phyloP scores from a whole-genome alignment of 2,888 invertebrate species.

The Nephrotoma appendiculata region DNA sequence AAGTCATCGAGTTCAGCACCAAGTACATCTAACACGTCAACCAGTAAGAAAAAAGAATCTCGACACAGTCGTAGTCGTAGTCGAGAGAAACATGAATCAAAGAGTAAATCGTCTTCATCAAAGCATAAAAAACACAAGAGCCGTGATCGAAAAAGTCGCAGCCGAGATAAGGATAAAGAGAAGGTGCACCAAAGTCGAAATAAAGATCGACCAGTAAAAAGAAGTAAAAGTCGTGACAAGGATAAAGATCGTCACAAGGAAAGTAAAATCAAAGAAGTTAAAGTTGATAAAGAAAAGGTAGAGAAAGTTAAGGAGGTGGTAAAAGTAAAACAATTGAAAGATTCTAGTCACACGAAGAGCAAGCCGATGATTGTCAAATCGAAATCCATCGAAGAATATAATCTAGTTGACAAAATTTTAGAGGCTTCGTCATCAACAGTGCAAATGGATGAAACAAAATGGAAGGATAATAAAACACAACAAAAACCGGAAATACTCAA shows the following conservation, averaged over 20 bases:
- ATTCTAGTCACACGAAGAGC: constrained; percentile 12
- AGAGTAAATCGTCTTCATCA: constrained; percentile 6
- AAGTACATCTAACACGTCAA: neutral
- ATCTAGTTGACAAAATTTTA: constrained; percentile 29
- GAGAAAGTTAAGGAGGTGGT: constrained; percentile 15
- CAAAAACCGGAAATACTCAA: constrained; percentile 8
- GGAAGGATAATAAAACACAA: constrained; percentile 9
- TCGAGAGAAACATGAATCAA: constrained; percentile 7
- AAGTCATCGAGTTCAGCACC: constrained; percentile 17
- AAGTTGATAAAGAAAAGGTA: constrained; percentile 18
- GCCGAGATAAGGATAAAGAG: constrained; percentile 15
- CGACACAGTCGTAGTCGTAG: constrained; percentile 13
- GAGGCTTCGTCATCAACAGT: constrained; percentile 15
- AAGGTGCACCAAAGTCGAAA: constrained; percentile 12
- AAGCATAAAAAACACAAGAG: constrained; percentile 13
- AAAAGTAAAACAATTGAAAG: constrained; percentile 14
- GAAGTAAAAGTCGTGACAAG: constrained; percentile 22
- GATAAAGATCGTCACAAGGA: constrained; percentile 16
- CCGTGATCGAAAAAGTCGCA: constrained; percentile 7
- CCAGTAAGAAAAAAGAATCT: constrained; percentile 14
- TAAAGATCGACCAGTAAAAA: constrained; percentile 17
- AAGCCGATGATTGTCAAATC: constrained; percentile 11
- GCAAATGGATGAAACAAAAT: constrained; percentile 11
- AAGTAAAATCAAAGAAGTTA: constrained; percentile 16
- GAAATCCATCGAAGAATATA: constrained; percentile 17